Evolutionary conservation across 1,140 invertebrate species (phyloP).

Genomic region (Capitella teleta): DNA sequence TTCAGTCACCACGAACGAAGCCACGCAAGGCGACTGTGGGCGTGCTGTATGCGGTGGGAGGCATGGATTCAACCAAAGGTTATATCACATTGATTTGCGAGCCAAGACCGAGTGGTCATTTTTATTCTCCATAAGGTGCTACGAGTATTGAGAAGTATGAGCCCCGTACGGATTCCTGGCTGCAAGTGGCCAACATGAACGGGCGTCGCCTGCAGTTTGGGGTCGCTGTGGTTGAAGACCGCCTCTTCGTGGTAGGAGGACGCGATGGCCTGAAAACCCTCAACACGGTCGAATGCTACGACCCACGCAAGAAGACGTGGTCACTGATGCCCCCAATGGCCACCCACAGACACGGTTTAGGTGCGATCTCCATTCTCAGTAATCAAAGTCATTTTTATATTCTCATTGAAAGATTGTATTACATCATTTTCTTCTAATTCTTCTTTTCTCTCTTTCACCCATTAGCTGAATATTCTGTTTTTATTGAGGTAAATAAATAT

Average conservation of each 20-base stretch:
- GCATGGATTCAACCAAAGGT: slow-evolving; percentile 78
- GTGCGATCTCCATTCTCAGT: slow-evolving; percentile 38
- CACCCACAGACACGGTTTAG: slow-evolving; percentile 77
- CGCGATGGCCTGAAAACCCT: slow-evolving; percentile 87
- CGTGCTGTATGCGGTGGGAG: slow-evolving; percentile 71
- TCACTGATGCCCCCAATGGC: slow-evolving; percentile 72
- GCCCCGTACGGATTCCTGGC: slow-evolving; percentile 71
- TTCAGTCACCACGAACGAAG: slow-evolving; percentile 66
- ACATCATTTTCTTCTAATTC: too few species aligned
- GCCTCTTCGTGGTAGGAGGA: slow-evolving; percentile 72
- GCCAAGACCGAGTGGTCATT: too few species aligned
- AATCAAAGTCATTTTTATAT: too few species aligned
- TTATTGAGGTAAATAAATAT: too few species aligned
- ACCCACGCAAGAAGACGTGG: slow-evolving; percentile 65
- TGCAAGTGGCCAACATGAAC: slow-evolving; percentile 63
- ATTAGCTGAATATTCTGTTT: too few species aligned
- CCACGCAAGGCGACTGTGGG: slow-evolving; percentile 85
- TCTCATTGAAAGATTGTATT: too few species aligned
- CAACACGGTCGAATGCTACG: slow-evolving; percentile 76
- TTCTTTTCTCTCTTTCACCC: too few species aligned
- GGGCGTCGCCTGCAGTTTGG: slow-evolving; percentile 72
- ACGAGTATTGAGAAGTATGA: slow-evolving; percentile 84
- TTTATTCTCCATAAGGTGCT: slow-evolving; percentile 48
- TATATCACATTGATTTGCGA: not conserved
- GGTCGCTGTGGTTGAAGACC: slow-evolving; percentile 72